Base-by-base conservation (phyloP, 1,140 invertebrate genomes). In the Ostrea denselamellosa region DNA sequence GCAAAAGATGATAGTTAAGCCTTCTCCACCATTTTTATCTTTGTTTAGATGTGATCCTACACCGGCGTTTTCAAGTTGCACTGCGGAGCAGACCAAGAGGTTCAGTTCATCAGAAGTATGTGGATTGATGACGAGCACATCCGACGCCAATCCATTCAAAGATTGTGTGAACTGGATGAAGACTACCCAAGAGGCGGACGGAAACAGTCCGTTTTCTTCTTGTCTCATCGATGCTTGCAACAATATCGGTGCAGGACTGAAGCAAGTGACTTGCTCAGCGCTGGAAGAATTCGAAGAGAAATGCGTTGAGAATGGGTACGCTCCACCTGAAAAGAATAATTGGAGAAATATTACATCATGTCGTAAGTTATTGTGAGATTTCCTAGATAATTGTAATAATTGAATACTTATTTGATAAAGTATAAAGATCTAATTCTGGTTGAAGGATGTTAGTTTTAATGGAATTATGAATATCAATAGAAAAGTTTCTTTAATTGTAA, bases 261-360 rank as follows among this genome's bases (percentile, higher is more conserved):
- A 81, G n/a, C 22, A 56, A n/a, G 54, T 83, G 12, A 17, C 87
- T 8, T 91, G 90, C 54, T 62, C 86, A 71, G 58, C 83, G 17
- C n/a, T 91, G 34, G 89, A 90, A 53, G 84, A 83, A n/a, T 86
- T 90, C 9, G 89, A 89, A 56, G 65, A 68, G 34, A 71, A 86
- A 58, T 91, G 90, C 68, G 87, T 62, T n/a, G 85, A 89, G 8
- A 65, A n/a, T 71, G 90, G 65, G 4, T 68, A 68, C 22, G 65
- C 65, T 9, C 65, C 65, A 25, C 65, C 65, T n/a, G 65, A 68
- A n/a, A 25, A 68, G 19, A 68, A 68, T 68, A 25, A 22, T 25
- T 68, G 65, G 65, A n/a, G 65, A 68, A 68, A 68, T 25, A 22
- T 68, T n/a, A 68, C 65, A 9, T 68, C 65, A n/a, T 68, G 65